phyloP scores from a whole-genome alignment of 2,797 vertebrate species.

The Carcharodon carcharias region DNA sequence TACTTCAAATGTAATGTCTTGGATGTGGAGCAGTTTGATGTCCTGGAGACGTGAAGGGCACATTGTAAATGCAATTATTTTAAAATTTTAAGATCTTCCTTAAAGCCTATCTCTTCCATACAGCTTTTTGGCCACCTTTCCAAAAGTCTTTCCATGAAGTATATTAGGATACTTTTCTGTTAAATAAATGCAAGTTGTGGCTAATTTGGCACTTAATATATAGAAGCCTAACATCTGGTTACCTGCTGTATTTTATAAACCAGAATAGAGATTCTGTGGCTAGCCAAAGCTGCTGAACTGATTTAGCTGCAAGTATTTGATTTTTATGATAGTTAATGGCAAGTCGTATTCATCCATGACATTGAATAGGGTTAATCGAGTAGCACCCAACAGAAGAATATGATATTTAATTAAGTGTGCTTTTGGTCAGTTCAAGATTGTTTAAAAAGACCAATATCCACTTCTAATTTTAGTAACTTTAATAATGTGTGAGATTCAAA shows the following conservation, averaged over 20 bases:
- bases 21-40: not conserved
- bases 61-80: not conserved
- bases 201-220: not conserved
- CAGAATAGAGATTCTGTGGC: not conserved
- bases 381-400: not conserved
- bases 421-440: conserved; percentile 24
- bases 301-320: not conserved
- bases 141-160: not conserved
- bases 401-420: conserved; percentile 31
- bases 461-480: conserved; percentile 36
- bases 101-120: not conserved
- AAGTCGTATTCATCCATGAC: not conserved
- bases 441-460: conserved; percentile 27
- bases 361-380: conserved; percentile 3
- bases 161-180: not conserved
- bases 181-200: not conserved
- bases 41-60: not conserved
- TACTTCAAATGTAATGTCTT: not conserved
- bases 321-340: not conserved
- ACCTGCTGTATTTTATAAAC: not conserved
- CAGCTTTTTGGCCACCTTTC: not conserved
- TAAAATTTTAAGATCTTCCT: not conserved
- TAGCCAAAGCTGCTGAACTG: not conserved
- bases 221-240: not conserved
- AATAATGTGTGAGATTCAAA: conserved; percentile 29